Base-by-base conservation (phyloP, 2,797 vertebrate genomes). In the Clarias pachynema region DNA sequence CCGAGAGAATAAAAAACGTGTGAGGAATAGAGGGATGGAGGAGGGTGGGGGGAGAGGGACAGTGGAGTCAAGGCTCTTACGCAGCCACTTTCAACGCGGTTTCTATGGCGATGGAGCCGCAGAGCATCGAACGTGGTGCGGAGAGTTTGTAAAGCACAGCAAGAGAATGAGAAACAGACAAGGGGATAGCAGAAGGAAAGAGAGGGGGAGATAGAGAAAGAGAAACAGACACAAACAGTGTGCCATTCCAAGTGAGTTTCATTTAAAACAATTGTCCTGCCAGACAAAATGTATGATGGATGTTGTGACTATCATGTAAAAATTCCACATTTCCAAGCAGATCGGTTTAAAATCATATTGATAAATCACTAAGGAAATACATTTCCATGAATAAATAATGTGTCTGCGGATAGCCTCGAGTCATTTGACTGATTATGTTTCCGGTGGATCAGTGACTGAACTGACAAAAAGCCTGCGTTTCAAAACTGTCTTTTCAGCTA, bases 41-140 rank as follows among this genome's bases (percentile, higher is more conserved):
- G n/a, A 31, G 81, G 40, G 62, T 26, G 24, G 29, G 44, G 53
- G 1, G 29, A 73, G 59, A 78, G 70, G 56, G 56, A 77, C 74
- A 59, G 40, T 37, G 37, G 2, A 79, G 63, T 75, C 40, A 34
- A 34, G 74, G 83, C 83, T 81, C 63, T 44, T 9, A 24, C 16
- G 15, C 56, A 88, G 60, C 89, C 3, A 70, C 91, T 93, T 92
- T 91, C 90, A 87, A 91, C 90, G 91, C 86, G 89, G 94, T 95
- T 90, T 88, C 94, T 94, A 95, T 95, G 94, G 92, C 93, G 92
- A 95, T 93, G 69, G 90, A 78, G 87, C 90, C 88, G 0, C 91
- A 86, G 91, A 90, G 89, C 91, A 91, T 37, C 53, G 59, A 81
- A 79, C 77, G 70, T 82, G 85, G 44, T 77, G 62, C 59, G 49